A percentile compares a stretch with the other conserved stretches of the same genome.
Evolutionary conservation across 2,797 vertebrate species (phyloP).

Genomic region (Halcyon chelicuti): DNA sequence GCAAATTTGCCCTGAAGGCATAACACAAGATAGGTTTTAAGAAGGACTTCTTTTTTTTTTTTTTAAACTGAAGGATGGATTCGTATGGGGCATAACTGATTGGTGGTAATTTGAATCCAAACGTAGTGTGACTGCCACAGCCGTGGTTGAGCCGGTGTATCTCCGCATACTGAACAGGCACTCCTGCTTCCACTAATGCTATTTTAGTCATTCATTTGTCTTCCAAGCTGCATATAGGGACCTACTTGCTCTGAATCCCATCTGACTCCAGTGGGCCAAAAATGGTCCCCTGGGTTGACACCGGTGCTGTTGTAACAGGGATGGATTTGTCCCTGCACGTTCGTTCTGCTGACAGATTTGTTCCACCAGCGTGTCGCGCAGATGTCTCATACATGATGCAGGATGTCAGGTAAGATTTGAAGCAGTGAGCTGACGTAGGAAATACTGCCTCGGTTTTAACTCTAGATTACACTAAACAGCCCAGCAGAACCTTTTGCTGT

Average conservation of each 20-base stretch:
- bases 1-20: slow-evolving; percentile 76
- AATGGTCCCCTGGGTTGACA: background rate
- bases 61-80: background rate
- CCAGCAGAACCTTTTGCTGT: background rate
- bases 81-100: slow-evolving; percentile 38
- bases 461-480: background rate
- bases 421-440: background rate
- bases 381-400: slow-evolving; percentile 72
- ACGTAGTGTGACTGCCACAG: background rate
- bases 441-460: slow-evolving; percentile 15
- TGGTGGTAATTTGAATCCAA: slow-evolving; percentile 41
- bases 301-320: slow-evolving; percentile 30
- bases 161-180: slow-evolving; percentile 2
- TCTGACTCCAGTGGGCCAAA: slow-evolving; percentile 10
- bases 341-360: slow-evolving; percentile 62
- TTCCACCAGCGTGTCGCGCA: slow-evolving; percentile 30
- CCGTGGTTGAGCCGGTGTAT: background rate
- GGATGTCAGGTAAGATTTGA: slow-evolving; percentile 57
- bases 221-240: slow-evolving; percentile 7
- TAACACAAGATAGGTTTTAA: slow-evolving; percentile 63
- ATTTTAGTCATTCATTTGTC: slow-evolving; percentile 27
- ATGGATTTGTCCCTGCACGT: slow-evolving; percentile 49
- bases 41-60: background rate
- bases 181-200: background rate
- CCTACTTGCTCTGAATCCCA: slow-evolving; percentile 32